Evolutionary conservation across 2,113 vertebrate species (phyloP), one percentile per base, ranked within the genome.

Genomic region (Crocuta crocuta): DNA sequence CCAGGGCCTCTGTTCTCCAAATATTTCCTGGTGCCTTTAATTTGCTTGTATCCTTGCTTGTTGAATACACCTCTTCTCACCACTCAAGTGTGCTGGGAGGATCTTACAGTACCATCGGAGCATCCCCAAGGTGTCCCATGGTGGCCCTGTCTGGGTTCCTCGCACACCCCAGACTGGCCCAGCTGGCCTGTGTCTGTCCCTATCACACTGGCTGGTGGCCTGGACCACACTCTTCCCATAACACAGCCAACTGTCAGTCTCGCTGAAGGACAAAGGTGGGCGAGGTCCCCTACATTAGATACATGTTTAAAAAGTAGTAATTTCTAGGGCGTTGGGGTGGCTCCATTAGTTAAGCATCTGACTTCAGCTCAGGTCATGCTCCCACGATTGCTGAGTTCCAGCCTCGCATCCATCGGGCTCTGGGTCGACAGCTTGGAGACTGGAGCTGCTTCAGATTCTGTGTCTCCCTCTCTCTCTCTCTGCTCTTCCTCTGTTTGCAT

Each of bases 81-180:
- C 4, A 0, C 55, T 55, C 26, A 1, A 1, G 5, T 39, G 43
- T 8, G 10, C 16, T 15, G 39, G 43, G 33, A 26, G 48, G 11
- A 15, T 31, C 35, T 17, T 4, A 0, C 1, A 0, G 2, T 0
- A 21, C 33, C 8, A 2, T 48, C 11, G 2, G 45, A 8, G 0
- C 35, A 1, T 58, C 15, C 31, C 39, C 1, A 10, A 5, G 17
- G 24, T 15, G 45, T 8, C 31, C 2, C 24, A 15, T 2, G 2
- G 70, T 4, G 19, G 33, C 17, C 68, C 11, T 6, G 24, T 45
- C 82, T 35, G 61, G 17, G 2, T 1, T 3, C 12, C 53, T 0
- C 8, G 2, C 50, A 1, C 35, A 1, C 2, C 1, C 17, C 26
- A 2, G 31, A 23, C 5, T 0, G 17, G 6, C 0, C 2, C 10